These are phyloP conservation scores for Tanaodytes sp. DNA, from an alignment of 2,888 invertebrate species.

Conservation along the genomic window DNA sequence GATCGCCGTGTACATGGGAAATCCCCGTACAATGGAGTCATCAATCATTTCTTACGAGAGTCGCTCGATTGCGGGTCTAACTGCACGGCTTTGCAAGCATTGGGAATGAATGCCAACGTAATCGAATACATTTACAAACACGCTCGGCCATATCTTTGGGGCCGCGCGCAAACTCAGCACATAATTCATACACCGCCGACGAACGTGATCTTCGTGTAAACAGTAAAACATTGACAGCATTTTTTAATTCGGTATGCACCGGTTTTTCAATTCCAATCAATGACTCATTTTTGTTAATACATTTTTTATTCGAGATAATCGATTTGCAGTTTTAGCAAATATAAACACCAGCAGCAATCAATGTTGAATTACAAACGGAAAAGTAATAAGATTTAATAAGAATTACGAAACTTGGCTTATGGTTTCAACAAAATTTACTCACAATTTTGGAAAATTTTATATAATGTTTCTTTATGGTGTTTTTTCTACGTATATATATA, in stretches of 20 bases:
- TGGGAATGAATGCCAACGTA: slow-evolving; percentile 60
- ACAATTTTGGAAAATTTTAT: no score
- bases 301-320: no score
- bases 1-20: slow-evolving; percentile 61
- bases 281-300: no score
- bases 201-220: slow-evolving; percentile 43
- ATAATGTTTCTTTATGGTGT: no score
- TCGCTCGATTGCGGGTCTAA: slow-evolving; percentile 68
- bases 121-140: slow-evolving; percentile 67
- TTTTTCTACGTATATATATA: no score
- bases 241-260: slow-evolving; percentile 25
- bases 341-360: no score
- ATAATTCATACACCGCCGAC: slow-evolving; percentile 52
- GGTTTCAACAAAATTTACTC: no score
- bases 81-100: slow-evolving; percentile 55
- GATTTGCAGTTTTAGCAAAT: no score
- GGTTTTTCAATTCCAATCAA: no score
- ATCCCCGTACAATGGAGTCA: slow-evolving; percentile 71
- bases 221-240: slow-evolving; percentile 35
- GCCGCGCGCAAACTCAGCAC: slow-evolving; percentile 35
- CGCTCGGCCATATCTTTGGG: slow-evolving; percentile 47
- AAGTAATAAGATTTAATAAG: no score
- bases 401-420: no score
- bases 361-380: no score
- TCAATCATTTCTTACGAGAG: slow-evolving; percentile 71